Evolutionary conservation across 2,888 invertebrate species (phyloP), one percentile per base, ranked within the genome.

Genomic region (Apomyelois bistriatella): DNA sequence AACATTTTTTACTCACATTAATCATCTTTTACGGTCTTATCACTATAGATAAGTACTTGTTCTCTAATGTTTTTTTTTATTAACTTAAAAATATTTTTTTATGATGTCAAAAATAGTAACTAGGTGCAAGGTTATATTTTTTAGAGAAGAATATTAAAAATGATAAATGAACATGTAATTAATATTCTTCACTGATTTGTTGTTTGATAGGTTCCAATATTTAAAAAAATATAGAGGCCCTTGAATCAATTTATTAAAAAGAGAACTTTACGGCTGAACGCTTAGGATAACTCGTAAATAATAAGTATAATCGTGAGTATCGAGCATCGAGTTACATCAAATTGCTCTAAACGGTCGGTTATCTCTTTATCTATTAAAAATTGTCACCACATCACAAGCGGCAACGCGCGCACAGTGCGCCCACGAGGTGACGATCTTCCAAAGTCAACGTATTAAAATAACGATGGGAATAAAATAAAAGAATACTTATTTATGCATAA

Each of bases 391-490:
- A 84, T 85, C 76, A 80, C 75, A 68, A 75, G 73, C 77, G 76
- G 75, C 72, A 70, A 67, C 66, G 68, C 68, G 68, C 66, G 68
- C 70, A 66, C 67, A 66, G 68, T 68, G 68, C 66, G 68, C 70
- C 66, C 67, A 66, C 65, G 69, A 85, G 85, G 87, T 88, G 88
- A 84, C 84, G 76, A 82, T 78, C 74, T 77, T 72, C 71, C 69
- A 79, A 77, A 74, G 75, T 71, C 65, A 77, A 75, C 72, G 64
- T 81, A 82, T 85, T 83, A 84, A 84, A 85, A 77, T 85, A 87
- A 87, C 85, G 83, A 84, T 80, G 79, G 72, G 75, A 82, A 84
- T 85, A 82, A 87, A 84, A 85, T 85, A 85, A 86, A 85, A 76
- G 71, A 74, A 76, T 82, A 82, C 76, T 83, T 86, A 84, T 84